Evolutionary conservation across 2,888 invertebrate species (phyloP), one percentile per base, ranked within the genome.

Genomic region (Mayetiola destructor): DNA sequence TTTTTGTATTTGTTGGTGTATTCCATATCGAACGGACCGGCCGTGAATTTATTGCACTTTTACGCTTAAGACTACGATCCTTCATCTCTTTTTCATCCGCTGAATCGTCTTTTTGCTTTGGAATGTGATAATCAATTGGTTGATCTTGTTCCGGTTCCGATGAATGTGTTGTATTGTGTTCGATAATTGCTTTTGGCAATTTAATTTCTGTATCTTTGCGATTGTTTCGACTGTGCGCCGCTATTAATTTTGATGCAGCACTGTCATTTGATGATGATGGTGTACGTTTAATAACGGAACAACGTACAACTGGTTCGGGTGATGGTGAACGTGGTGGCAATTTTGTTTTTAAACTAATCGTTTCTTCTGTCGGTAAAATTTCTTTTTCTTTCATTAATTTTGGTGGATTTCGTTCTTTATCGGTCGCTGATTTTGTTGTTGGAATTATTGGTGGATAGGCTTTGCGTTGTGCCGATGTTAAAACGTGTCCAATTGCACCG

Each of bases 41-140:
- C 65, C 76, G 68, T 61, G 84, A 77, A 72, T 82, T 82, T 14
- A 80, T 80, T 65, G 79, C 79, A 66, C 81, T 82, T 59, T 82
- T 80, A 61, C 83, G 73, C 62, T 84, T 76, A 64, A 83, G 82
- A 67, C 84, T 84, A 61, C 82, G 75, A 21, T 80, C 76, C 67
- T 80, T 79, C 63, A 78, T 81, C 73, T 79, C 86, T 60, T 79
- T 66, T 32, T 63, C 64, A 63, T 65, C 62, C 48, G 69, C 70
- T 57, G 65, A 63, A 58, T 67, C 66, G 8, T 83, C 82, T 60
- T 81, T 78, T 65, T 86, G 80, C 69, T 88, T 88, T 23, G 89
- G 89, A 62, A 90, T 86, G 66, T 83, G 89, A 68, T 90, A 90
- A 68, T 90, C 89, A 60, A 90, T 90, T 0, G 90, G 90, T 64